Percentiles rank a stretch among this genome's conserved stretches.
These are phyloP conservation scores for Geococcyx californianus DNA, from an alignment of 2,113 vertebrate genomes.

Conservation along the genomic window DNA sequence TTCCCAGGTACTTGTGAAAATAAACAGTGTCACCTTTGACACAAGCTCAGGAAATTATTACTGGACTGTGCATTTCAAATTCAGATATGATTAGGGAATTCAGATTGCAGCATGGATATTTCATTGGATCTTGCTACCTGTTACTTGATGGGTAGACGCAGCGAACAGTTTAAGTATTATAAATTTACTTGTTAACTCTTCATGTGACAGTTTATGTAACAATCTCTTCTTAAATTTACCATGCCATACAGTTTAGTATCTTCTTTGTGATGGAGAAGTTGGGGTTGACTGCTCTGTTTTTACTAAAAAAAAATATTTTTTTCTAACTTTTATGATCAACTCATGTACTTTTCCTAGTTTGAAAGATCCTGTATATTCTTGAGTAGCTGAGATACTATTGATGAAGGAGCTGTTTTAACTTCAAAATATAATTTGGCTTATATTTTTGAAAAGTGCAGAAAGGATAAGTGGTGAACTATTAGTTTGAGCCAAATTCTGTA, in stretches of 20 bases:
- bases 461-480: background rate
- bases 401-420: background rate
- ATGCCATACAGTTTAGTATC: background rate
- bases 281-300: background rate
- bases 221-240: background rate
- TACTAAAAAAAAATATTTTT: background rate
- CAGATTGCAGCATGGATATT: background rate
- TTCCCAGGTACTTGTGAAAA: slow-evolving; percentile 73
- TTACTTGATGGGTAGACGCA: background rate
- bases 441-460: background rate
- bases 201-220: background rate
- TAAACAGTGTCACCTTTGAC: background rate
- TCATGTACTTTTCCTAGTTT: background rate
- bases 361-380: background rate
- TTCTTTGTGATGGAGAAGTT: background rate
- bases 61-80: background rate
- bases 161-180: background rate
- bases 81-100: background rate
- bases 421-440: background rate
- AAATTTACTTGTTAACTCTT: background rate
- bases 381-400: background rate
- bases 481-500: background rate
- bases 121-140: background rate
- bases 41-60: background rate
- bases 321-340: background rate